These are phyloP conservation scores for Channa argus DNA, from an alignment of 2,113 vertebrate species.

Conservation along the genomic window DNA sequence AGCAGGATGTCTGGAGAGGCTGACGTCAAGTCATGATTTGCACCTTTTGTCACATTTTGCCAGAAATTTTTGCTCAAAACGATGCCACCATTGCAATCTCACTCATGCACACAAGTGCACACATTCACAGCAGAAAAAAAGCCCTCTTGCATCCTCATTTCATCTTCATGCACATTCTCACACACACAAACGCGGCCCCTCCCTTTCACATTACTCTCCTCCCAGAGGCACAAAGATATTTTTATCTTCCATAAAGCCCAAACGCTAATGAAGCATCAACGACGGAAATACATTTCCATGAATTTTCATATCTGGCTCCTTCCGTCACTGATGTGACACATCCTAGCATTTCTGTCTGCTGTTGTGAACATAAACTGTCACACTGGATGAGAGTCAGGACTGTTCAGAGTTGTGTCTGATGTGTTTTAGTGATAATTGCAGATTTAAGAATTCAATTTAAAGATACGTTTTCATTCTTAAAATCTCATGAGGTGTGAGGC, in stretches of 20 bases:
- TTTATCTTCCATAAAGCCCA: slow-evolving; percentile 70
- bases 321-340: slow-evolving; percentile 22
- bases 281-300: slow-evolving; percentile 62
- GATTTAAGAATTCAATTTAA: not conserved
- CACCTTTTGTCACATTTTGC: slow-evolving; percentile 40
- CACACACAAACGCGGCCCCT: slow-evolving; percentile 21
- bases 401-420: not conserved
- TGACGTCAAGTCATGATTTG: slow-evolving; percentile 40
- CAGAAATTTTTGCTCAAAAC: slow-evolving; percentile 14
- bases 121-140: not conserved
- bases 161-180: slow-evolving; percentile 9
- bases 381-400: not conserved
- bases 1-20: slow-evolving; percentile 38
- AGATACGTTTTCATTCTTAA: slow-evolving; percentile 10
- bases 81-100: not conserved
- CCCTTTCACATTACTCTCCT: slow-evolving; percentile 48
- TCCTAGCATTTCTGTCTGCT: not conserved
- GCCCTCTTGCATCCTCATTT: slow-evolving; percentile 21
- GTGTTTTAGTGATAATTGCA: not conserved
- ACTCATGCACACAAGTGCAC: slow-evolving; percentile 7
- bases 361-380: slow-evolving; percentile 16
- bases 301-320: slow-evolving; percentile 39
- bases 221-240: slow-evolving; percentile 75
- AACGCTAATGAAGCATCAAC: slow-evolving; percentile 73
- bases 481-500: slow-evolving; percentile 24